phyloP scores from a whole-genome alignment of 2,113 vertebrate genomes.

The Nyctibius bracteatus region DNA sequence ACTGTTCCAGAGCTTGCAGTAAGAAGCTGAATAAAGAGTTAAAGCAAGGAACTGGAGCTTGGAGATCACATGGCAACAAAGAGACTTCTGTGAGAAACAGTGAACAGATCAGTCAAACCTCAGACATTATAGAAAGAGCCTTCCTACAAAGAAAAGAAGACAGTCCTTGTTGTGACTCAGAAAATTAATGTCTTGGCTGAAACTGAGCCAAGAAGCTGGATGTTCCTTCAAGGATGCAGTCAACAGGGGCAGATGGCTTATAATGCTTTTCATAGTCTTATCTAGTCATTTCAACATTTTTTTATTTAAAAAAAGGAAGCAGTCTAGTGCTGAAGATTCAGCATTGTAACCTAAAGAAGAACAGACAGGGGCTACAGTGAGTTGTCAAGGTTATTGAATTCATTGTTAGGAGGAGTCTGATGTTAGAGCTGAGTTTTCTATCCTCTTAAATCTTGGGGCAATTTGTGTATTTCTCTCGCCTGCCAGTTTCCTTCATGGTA shows the following conservation, averaged over 20 bases:
- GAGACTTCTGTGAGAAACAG: background rate
- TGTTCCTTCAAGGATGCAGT: background rate
- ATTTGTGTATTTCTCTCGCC: background rate
- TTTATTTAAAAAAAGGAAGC: background rate
- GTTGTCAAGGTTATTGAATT: background rate
- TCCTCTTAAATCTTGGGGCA: background rate
- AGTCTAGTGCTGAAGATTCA: background rate
- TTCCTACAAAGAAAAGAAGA: background rate
- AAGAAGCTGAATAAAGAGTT: background rate
- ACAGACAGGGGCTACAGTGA: background rate
- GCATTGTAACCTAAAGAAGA: background rate
- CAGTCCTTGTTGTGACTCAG: fast-evolving
- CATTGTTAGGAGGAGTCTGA: background rate
- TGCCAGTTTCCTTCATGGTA: background rate
- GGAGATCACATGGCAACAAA: background rate
- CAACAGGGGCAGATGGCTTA: background rate
- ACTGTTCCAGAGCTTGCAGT: background rate
- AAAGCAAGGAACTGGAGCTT: background rate
- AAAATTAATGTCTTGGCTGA: background rate
- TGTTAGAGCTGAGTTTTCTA: background rate
- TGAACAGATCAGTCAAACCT: background rate
- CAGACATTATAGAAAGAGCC: background rate
- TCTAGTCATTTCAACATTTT: background rate
- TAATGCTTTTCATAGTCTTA: background rate
- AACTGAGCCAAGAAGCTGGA: background rate